Evolutionary conservation across 2,797 vertebrate genomes (phyloP), one percentile per base, ranked within the genome.

Genomic region (Borostomias antarcticus): DNA sequence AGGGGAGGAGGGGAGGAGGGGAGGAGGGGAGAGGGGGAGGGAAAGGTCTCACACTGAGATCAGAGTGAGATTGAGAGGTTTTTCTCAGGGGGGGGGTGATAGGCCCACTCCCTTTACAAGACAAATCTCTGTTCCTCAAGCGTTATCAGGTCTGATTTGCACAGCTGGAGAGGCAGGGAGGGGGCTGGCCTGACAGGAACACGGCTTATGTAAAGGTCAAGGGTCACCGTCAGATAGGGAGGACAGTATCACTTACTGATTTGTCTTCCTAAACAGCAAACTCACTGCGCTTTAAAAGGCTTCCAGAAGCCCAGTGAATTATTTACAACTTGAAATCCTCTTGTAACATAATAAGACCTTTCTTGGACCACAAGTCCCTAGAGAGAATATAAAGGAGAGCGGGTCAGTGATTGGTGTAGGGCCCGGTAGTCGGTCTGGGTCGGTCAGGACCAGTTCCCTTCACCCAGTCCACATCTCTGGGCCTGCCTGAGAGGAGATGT

Each of bases 11-110:
- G 71, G 77, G 32, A 2, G 56, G 48, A n/a, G 45, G 68, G 62
- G 71, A 76, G 26, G 4, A 51, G 57, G 45, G n/a, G 45, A 47
- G 45, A 17, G 17, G 45, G 45, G 17, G 15, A 69, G 61, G 71
- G 77, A 32, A 2, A 53, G 48, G 73, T 77, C 72, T 54, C 62
- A 59, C 43, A 37, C 57, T 43, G 70, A 74, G 66, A 77, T 79
- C 48, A 65, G 40, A 65, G 64, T 40, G 25, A 61, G 37, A 82
- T 78, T 72, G 70, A 58, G 76, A 23, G 35, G 35, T 11, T 2
- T 37, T 7, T 11, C 35, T 37, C 19, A 7, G 69, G 78, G 77
- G 40, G 48, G 23, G 58, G 76, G 76, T 82, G 75, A 80, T 4
- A 37, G 76, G 68, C 71, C 72, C 64, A 58, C 52, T 60, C 64